Evolutionary conservation across 2,113 vertebrate genomes (phyloP).

Genomic region (Cacatua alba): DNA sequence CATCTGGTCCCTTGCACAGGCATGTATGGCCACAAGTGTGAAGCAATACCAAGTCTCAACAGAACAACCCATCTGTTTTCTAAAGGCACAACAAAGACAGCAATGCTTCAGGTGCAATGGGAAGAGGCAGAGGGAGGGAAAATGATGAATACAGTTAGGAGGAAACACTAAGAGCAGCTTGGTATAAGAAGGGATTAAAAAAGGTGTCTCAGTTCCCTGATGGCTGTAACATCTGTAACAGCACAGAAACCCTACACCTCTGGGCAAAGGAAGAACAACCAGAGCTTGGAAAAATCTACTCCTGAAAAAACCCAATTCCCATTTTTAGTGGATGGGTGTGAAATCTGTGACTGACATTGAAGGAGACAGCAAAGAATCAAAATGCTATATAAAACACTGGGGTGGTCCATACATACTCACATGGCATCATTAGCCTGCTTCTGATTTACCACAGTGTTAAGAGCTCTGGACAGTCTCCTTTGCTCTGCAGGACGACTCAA

Average conservation of each 20-base stretch:
- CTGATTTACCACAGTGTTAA: slow-evolving; percentile 33
- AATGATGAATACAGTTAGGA: neutral
- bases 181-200: neutral
- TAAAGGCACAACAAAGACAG: neutral
- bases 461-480: slow-evolving; percentile 2
- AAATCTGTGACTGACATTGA: slow-evolving; percentile 12
- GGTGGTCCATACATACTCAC: neutral
- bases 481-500: slow-evolving; percentile 5
- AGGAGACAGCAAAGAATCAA: slow-evolving; percentile 25
- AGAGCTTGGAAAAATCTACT: neutral
- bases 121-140: neutral
- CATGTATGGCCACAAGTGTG: neutral
- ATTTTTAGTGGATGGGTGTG: neutral
- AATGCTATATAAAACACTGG: neutral
- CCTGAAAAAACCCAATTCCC: neutral
- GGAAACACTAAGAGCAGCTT: neutral
- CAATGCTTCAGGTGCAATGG: neutral
- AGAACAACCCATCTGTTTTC: neutral
- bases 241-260: neutral
- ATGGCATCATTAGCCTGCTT: slow-evolving; percentile 33
- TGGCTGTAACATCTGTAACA: neutral
- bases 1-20: slow-evolving; percentile 11
- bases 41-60: neutral
- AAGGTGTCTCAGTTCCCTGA: neutral
- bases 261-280: neutral